Percentiles rank a stretch among this genome's conserved stretches.
These are phyloP conservation scores for Xerus rutilus DNA, from an alignment of 2,797 vertebrate species.

Conservation along the genomic window DNA sequence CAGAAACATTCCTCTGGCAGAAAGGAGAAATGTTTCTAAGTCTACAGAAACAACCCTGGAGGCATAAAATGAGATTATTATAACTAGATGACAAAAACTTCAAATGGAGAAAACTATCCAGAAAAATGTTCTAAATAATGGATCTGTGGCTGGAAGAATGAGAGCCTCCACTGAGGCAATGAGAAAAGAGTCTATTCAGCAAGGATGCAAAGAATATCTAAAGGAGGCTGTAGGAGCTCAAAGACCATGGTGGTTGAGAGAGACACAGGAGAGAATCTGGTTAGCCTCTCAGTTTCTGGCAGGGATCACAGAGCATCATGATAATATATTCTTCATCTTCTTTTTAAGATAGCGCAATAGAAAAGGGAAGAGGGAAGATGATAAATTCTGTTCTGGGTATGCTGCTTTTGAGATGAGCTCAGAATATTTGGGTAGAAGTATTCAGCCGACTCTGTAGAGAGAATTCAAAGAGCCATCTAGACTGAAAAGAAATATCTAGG, in stretches of 20 bases:
- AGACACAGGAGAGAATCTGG: not conserved
- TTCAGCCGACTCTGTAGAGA: not conserved
- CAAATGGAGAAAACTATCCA: not conserved
- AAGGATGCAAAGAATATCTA: not conserved
- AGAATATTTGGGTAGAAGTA: not conserved
- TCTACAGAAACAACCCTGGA: not conserved
- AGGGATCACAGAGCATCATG: not conserved
- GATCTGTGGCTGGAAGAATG: not conserved
- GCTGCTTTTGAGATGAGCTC: not conserved
- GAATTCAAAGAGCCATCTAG: not conserved
- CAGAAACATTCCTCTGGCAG: not conserved
- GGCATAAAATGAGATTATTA: not conserved
- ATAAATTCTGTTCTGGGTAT: not conserved
- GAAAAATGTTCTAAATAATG: not conserved
- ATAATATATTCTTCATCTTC: too few species aligned
- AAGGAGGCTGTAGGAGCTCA: accelerated
- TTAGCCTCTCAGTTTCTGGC: not conserved
- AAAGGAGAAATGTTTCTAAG: not conserved
- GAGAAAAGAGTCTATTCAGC: not conserved
- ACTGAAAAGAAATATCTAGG: constrained; percentile 36
- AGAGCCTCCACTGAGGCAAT: not conserved
- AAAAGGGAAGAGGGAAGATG: not conserved
- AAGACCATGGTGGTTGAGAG: not conserved
- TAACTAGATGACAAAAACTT: not conserved
- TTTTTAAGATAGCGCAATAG: not conserved